Conservation (phyloP, 2,113 vertebrate species). For the Columba janthina region DNA sequence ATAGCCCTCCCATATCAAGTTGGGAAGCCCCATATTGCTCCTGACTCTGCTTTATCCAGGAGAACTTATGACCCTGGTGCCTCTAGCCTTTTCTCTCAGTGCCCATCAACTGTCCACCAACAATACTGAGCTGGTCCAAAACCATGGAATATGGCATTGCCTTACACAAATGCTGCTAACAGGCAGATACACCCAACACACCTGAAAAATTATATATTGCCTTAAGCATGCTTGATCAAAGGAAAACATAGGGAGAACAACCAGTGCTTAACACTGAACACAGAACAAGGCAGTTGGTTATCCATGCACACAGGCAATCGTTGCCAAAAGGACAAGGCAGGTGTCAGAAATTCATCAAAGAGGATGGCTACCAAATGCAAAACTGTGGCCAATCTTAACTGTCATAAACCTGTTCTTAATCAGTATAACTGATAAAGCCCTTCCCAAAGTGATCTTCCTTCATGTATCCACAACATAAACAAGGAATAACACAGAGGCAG, state of each 20-base stretch:
- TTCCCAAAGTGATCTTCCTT: background rate
- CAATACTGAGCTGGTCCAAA: rapidly evolving
- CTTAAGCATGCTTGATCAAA: background rate
- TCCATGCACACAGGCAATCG: background rate
- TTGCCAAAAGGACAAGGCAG: background rate
- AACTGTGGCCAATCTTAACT: background rate
- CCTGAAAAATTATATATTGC: background rate
- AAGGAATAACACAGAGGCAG: background rate
- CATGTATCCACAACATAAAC: background rate
- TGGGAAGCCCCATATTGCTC: background rate
- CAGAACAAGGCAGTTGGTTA: background rate
- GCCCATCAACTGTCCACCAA: background rate
- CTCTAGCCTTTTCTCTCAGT: background rate
- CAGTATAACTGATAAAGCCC: background rate
- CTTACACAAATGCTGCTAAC: background rate
- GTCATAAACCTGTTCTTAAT: background rate
- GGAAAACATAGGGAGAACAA: background rate
- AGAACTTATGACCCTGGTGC: rapidly evolving
- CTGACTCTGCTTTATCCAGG: background rate
- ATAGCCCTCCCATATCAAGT: background rate
- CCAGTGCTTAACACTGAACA: background rate
- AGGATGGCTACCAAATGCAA: background rate
- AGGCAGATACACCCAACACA: background rate
- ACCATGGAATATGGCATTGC: background rate
- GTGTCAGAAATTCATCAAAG: background rate